Conservation (phyloP, 2,113 vertebrate species). For the Oryzias melastigma region DNA sequence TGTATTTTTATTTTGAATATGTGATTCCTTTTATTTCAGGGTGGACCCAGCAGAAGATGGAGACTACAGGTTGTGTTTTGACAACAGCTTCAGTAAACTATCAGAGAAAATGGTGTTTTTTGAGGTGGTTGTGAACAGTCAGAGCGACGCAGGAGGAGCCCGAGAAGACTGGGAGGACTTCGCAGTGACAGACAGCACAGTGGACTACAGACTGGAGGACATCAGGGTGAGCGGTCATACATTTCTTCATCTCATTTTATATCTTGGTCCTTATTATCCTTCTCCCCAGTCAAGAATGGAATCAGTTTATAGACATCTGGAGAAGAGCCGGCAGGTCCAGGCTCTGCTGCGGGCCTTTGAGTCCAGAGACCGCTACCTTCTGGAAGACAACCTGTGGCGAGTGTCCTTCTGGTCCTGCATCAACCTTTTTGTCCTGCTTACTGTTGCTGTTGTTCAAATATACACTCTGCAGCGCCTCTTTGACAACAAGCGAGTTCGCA, state of each 20-base stretch:
- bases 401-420: slow-evolving; percentile 87
- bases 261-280: not conserved
- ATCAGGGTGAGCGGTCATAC: slow-evolving; percentile 61
- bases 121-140: slow-evolving; percentile 78
- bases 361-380: slow-evolving; percentile 83
- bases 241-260: not conserved
- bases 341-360: slow-evolving; percentile 78
- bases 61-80: slow-evolving; percentile 90
- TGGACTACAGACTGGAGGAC: slow-evolving; percentile 73
- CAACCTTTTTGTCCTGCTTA: slow-evolving; percentile 78
- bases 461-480: slow-evolving; percentile 84
- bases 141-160: slow-evolving; percentile 18
- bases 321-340: slow-evolving; percentile 80
- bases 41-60: slow-evolving; percentile 82
- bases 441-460: slow-evolving; percentile 79
- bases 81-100: slow-evolving; percentile 88
- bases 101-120: slow-evolving; percentile 89
- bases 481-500: slow-evolving; percentile 62
- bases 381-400: slow-evolving; percentile 83
- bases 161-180: slow-evolving; percentile 70
- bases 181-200: slow-evolving; percentile 72
- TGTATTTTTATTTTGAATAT: not conserved
- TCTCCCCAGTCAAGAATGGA: slow-evolving; percentile 76
- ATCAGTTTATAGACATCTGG: slow-evolving; percentile 73
- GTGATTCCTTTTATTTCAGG: slow-evolving; percentile 54